These are phyloP conservation scores for Leptogaster cylindrica DNA, from an alignment of 2,888 invertebrate species.

Conservation along the genomic window DNA sequence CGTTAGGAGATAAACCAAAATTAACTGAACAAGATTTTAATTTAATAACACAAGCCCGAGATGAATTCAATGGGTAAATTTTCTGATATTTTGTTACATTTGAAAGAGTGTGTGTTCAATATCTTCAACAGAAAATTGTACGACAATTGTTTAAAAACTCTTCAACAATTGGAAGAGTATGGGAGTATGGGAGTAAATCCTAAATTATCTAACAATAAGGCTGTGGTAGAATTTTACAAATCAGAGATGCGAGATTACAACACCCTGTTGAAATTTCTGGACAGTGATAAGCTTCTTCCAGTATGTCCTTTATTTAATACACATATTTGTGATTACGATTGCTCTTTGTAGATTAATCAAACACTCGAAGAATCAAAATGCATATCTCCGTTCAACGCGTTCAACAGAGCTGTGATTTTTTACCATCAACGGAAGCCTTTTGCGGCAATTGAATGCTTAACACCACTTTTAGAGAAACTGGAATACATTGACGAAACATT, in stretches of 20 bases:
- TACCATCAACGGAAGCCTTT: conserved; percentile 59
- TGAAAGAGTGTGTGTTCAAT: not conserved
- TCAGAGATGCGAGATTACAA: conserved; percentile 76
- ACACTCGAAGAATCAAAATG: conserved; percentile 30
- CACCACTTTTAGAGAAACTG: conserved; percentile 54
- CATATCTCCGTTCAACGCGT: no score
- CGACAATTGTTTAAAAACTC: conserved; percentile 55
- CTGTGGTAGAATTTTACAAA: conserved; percentile 81
- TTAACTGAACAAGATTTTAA: conserved; percentile 54
- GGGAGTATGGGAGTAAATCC: conserved; percentile 52
- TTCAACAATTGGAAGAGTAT: conserved; percentile 55
- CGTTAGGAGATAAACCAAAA: not conserved
- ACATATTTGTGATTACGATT: no score
- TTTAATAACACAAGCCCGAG: conserved; percentile 57
- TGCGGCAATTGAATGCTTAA: conserved; percentile 56
- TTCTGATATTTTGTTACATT: no score
- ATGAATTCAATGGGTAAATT: conserved; percentile 57
- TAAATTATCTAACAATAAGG: conserved; percentile 68
- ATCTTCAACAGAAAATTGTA: conserved; percentile 46
- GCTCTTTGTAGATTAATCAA: conserved; percentile 26
- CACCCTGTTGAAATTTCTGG: conserved; percentile 72
- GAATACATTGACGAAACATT: conserved; percentile 56
- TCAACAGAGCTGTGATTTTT: conserved; percentile 58
- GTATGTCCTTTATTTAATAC: not conserved
- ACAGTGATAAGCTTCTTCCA: conserved; percentile 48